Evolutionary conservation across 2,797 vertebrate species (phyloP).

Genomic region (Limnodromus scolopaceus): DNA sequence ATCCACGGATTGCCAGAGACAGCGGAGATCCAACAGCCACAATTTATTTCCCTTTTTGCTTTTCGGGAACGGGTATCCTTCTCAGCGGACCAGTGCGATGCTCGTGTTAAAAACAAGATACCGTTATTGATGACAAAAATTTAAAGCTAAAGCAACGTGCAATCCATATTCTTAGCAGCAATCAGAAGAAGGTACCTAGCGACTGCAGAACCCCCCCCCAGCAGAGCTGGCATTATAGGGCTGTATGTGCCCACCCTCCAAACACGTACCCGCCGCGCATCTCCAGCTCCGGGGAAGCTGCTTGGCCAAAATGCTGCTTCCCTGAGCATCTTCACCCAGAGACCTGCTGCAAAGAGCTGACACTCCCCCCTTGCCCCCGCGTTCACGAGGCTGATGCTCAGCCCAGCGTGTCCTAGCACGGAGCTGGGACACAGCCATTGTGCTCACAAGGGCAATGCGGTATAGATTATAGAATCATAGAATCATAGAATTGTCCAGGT

Average conservation of each 20-base stretch:
- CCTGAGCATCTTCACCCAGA: not conserved
- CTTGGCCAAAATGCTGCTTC: not conserved
- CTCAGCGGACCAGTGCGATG: not conserved
- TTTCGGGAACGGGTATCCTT: not conserved
- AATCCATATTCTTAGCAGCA: not conserved
- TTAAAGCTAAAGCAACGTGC: not conserved
- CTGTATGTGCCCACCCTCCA: not conserved
- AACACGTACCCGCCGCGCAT: fast-evolving
- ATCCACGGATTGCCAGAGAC: not conserved
- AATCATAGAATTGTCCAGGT: too few species aligned
- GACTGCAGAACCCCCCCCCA: not conserved
- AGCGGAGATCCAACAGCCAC: not conserved
- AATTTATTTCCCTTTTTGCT: not conserved
- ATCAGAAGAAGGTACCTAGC: not conserved
- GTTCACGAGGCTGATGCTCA: fast-evolving
- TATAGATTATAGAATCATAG: too few species aligned
- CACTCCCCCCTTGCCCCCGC: not conserved
- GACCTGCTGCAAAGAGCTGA: not conserved
- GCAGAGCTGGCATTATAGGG: not conserved
- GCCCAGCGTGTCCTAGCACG: not conserved
- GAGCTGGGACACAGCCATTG: not conserved
- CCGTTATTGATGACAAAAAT: not conserved
- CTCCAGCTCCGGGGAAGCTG: not conserved
- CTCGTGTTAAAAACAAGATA: not conserved
- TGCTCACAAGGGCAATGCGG: fast-evolving